Percentiles rank a stretch among this genome's conserved stretches.
phyloP scores from a whole-genome alignment of 2,113 vertebrate genomes.

The Potamarius usumacintae region DNA sequence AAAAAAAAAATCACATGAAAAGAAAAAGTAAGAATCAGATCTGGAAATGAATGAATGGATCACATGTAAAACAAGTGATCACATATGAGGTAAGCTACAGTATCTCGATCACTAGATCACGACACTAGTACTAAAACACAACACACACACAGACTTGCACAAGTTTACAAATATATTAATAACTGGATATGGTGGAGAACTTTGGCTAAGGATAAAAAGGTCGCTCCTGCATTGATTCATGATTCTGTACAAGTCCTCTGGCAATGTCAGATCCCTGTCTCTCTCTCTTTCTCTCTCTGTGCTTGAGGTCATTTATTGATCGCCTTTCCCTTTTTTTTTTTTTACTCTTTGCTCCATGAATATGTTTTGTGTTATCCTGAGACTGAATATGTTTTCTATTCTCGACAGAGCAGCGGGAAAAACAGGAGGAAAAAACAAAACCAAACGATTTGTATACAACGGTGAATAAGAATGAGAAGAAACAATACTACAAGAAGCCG shows the following conservation, averaged over 20 bases:
- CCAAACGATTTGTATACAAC: constrained; percentile 12
- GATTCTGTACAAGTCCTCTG: constrained; percentile 42
- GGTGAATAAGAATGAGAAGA: background rate
- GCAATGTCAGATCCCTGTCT: constrained; percentile 48
- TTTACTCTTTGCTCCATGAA: constrained; percentile 32
- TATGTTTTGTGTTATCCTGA: constrained; percentile 34
- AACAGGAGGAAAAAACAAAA: background rate
- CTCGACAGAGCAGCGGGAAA: constrained; percentile 13
- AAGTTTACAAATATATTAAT: constrained; percentile 33
- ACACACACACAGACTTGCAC: constrained; percentile 11
- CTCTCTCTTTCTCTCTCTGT: constrained; percentile 38
- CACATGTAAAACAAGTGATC: too few relatives aligned
- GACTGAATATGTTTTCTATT: constrained; percentile 37
- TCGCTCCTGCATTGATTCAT: constrained; percentile 40
- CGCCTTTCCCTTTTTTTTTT: constrained; percentile 14
- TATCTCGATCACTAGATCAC: background rate
- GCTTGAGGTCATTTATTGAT: constrained; percentile 49
- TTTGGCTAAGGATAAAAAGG: constrained; percentile 36
- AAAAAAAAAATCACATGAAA: background rate
- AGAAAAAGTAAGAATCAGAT: too few relatives aligned
- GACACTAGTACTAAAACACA: background rate
- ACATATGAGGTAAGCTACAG: too few relatives aligned
- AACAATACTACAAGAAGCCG: background rate
- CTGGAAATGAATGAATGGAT: too few relatives aligned
- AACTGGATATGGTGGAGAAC: constrained; percentile 41